Conservation (phyloP, 1,140 invertebrate genomes). For the Drosophila kurseongensis region DNA sequence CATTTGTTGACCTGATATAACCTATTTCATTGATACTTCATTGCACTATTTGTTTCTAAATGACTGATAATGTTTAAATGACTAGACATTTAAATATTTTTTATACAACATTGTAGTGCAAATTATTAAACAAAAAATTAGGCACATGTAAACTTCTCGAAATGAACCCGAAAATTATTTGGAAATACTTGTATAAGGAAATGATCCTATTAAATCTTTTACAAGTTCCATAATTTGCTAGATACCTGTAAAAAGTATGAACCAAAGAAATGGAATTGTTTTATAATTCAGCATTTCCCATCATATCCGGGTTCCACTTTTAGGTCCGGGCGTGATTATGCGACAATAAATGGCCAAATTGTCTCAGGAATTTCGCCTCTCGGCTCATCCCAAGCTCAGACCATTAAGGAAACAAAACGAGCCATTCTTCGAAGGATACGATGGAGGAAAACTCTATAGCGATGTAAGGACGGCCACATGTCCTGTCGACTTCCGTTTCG, state of each 20-base stretch:
- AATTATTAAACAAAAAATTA: too few relatives aligned
- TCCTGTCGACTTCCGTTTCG: slow-evolving; percentile 62
- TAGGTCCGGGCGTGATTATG: slow-evolving; percentile 38
- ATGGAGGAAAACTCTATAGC: background rate
- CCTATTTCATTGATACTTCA: too few relatives aligned
- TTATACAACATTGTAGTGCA: too few relatives aligned
- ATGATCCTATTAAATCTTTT: background rate
- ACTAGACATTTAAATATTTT: too few relatives aligned
- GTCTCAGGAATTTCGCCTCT: slow-evolving; percentile 23
- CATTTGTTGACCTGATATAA: too few relatives aligned
- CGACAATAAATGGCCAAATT: slow-evolving; percentile 45
- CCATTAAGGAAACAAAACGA: slow-evolving; percentile 35
- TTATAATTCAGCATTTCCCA: slow-evolving; percentile 12
- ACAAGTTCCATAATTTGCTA: background rate
- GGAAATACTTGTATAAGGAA: background rate
- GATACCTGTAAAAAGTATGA: background rate
- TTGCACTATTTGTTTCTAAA: too few relatives aligned
- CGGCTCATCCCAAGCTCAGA: slow-evolving; percentile 45
- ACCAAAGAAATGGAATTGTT: slow-evolving; percentile 8
- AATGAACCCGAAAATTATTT: too few relatives aligned
- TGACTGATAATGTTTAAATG: too few relatives aligned
- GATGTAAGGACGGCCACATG: slow-evolving; percentile 44
- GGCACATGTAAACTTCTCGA: too few relatives aligned
- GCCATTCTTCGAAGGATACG: slow-evolving; percentile 9
- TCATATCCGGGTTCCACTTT: background rate